Percentiles rank a stretch among this genome's conserved stretches.
Conservation (phyloP, 2,797 vertebrate genomes). For the Etheostoma perlongum region DNA sequence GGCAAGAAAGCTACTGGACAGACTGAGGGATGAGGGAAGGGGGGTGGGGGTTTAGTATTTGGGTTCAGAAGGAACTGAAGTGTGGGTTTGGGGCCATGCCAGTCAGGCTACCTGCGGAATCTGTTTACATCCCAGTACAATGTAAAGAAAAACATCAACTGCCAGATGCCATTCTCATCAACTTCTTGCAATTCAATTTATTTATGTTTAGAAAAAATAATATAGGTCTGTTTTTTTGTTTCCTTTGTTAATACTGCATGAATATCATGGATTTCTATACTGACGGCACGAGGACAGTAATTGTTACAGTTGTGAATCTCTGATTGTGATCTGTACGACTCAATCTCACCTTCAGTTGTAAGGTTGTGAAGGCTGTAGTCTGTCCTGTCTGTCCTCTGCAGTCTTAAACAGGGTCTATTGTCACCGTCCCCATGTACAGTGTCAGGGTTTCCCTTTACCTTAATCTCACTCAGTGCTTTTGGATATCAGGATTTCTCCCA, state of each 20-base stretch:
- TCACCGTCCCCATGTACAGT: slow-evolving; percentile 61
- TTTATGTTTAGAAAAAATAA: slow-evolving; percentile 66
- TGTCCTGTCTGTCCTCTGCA: slow-evolving; percentile 77
- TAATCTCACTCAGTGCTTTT: slow-evolving; percentile 59
- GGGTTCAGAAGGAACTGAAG: slow-evolving; percentile 48
- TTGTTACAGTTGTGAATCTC: slow-evolving; percentile 73
- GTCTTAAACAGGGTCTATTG: slow-evolving; percentile 84
- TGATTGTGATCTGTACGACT: slow-evolving; percentile 73
- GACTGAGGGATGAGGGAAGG: slow-evolving; percentile 30
- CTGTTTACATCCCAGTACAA: slow-evolving; percentile 85
- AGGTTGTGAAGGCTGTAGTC: slow-evolving; percentile 65
- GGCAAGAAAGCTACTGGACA: slow-evolving; percentile 44
- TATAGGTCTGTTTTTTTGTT: slow-evolving; percentile 74
- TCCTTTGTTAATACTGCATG: slow-evolving; percentile 85
- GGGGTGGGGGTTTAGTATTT: slow-evolving; percentile 9
- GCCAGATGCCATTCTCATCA: slow-evolving; percentile 73
- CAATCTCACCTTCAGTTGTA: slow-evolving; percentile 61
- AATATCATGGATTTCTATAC: slow-evolving; percentile 78
- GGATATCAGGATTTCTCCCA: slow-evolving; percentile 54
- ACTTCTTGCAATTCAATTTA: slow-evolving; percentile 70
- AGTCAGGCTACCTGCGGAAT: slow-evolving; percentile 75
- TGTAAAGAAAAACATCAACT: slow-evolving; percentile 76
- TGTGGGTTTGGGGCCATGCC: slow-evolving; percentile 66
- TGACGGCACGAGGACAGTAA: slow-evolving; percentile 80
- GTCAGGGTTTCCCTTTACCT: slow-evolving; percentile 71